Base-by-base conservation (phyloP, 2,113 vertebrate genomes). In the Hystrix cristata region DNA sequence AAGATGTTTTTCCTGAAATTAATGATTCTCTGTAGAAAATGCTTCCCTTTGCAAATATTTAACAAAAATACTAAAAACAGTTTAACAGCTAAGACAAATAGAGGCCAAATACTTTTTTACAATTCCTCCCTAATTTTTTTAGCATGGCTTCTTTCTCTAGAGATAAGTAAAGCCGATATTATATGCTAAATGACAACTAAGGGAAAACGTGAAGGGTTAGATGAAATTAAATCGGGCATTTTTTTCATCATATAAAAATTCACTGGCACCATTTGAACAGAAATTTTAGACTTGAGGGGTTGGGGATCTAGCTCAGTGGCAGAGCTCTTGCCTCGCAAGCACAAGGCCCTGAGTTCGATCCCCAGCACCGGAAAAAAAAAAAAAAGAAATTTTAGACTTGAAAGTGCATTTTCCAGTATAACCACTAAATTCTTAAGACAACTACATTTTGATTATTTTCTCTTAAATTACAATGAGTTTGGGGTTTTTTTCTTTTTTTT, bases 21-120 rank as follows among this genome's bases (percentile, higher is more conserved):
- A 99, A 99, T 98, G 98, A 98, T 98, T 98, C 97, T 99, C 98
- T 98, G 98, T 99, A 99, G 99, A 99, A 99, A 99, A 99, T 98
- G 98, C 98, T 98, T 98, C 98, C 97, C 97, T 98, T 99, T 98
- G 98, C 98, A 99, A 99, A 99, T 97, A 98, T 98, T 98, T 99
- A 99, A 99, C 98, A 99, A 99, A 99, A 99, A 97, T 98, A 98
- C 98, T 99, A 99, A 98, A 99, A 99, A 38, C 98, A 98, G 98
- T 94, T 98, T 98, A 98, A 99, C 97, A 98, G 98, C 98, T 98
- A 98, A 98, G 98, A 99, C 98, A 98, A 98, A 98, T 98, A 96
- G 98, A 98, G 98, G 98, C 98, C 98, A 98, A 98, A 98, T 98
- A 97, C 97, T 98, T 96, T 98, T 96, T 97, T 97, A 98, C 95